A percentile compares a stretch with the other conserved stretches of the same genome.
Conservation (phyloP, 2,888 invertebrate species). For the Athalia circularis region DNA sequence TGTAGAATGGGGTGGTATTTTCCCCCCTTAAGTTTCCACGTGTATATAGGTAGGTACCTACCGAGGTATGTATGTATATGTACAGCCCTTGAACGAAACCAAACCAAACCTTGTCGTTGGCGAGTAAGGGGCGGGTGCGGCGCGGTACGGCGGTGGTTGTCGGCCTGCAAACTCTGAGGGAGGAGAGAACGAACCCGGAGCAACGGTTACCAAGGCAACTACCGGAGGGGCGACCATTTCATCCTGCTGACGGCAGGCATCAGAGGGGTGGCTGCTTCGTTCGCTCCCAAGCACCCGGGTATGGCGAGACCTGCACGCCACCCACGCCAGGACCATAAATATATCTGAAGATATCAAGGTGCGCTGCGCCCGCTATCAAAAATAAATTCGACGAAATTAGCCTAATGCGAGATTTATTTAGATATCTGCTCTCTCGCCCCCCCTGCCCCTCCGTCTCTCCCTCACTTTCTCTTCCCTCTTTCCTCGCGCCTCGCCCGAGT, state of each 20-base stretch:
- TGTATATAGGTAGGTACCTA: not conserved
- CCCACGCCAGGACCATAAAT: conserved; percentile 44
- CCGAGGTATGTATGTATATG: not conserved
- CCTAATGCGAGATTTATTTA: conserved; percentile 56
- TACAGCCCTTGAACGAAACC: not conserved
- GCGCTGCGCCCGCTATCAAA: conserved; percentile 41
- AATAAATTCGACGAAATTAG: conserved; percentile 54
- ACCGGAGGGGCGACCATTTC: conserved; percentile 70
- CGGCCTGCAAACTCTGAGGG: conserved; percentile 59
- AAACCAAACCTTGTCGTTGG: conserved; percentile 7
- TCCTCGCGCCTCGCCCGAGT: conserved; percentile 1
- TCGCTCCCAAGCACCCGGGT: conserved; percentile 48
- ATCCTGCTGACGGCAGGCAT: conserved; percentile 71
- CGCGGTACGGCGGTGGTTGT: conserved; percentile 26
- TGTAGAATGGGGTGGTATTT: conserved; percentile 20
- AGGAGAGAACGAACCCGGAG: conserved; percentile 60
- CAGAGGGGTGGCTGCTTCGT: conserved; percentile 56
- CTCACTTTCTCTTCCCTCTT: conserved; percentile 30
- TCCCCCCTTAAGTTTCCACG: conserved; percentile 6
- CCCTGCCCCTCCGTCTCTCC: conserved; percentile 45
- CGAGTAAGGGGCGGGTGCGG: not conserved
- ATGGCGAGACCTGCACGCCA: conserved; percentile 49
- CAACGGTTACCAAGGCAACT: conserved; percentile 69
- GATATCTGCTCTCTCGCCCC: conserved; percentile 22
- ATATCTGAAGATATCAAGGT: conserved; percentile 43